Percentiles rank a stretch among this genome's conserved stretches.
phyloP scores from a whole-genome alignment of 2,797 vertebrate genomes.

The Tenualosa ilisha region DNA sequence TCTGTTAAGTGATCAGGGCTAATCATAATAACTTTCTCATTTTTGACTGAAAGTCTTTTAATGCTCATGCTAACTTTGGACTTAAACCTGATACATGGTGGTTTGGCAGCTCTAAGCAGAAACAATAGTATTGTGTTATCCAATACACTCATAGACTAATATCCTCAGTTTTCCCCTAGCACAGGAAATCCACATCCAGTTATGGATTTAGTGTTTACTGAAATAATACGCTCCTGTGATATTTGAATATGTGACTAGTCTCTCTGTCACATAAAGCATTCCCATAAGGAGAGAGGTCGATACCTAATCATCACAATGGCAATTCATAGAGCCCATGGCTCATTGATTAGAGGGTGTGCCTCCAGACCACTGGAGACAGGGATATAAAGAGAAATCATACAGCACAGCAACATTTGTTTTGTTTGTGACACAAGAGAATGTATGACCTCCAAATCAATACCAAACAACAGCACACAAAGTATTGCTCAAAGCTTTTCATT shows the following conservation, averaged over 20 bases:
- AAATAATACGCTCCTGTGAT: conserved; percentile 68
- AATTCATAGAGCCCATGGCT: conserved; percentile 57
- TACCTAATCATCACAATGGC: conserved; percentile 63
- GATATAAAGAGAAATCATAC: conserved; percentile 67
- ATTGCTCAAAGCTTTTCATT: conserved; percentile 53
- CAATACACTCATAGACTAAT: conserved; percentile 57
- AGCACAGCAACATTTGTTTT: conserved; percentile 58
- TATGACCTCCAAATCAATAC: conserved; percentile 59
- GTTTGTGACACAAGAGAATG: conserved; percentile 55
- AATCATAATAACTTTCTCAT: background rate
- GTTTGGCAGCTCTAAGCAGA: conserved; percentile 33
- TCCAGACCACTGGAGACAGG: conserved; percentile 58
- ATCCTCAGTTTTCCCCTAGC: conserved; percentile 55
- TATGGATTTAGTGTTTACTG: conserved; percentile 74
- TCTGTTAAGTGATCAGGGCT: background rate
- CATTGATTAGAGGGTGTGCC: conserved; percentile 58
- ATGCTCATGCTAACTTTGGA: background rate
- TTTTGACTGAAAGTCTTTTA: background rate
- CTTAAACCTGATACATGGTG: background rate
- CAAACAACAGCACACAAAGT: conserved; percentile 43
- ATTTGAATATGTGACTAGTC: conserved; percentile 67
- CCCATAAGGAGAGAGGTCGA: conserved; percentile 65
- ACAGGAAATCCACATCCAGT: conserved; percentile 66
- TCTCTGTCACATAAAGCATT: conserved; percentile 69
- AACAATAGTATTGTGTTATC: conserved; percentile 51